Percentiles rank a stretch among this genome's conserved stretches.
These are phyloP conservation scores for Pocillopora meandrina DNA, from an alignment of 92 coral and sea anemone species.

Conservation along the genomic window DNA sequence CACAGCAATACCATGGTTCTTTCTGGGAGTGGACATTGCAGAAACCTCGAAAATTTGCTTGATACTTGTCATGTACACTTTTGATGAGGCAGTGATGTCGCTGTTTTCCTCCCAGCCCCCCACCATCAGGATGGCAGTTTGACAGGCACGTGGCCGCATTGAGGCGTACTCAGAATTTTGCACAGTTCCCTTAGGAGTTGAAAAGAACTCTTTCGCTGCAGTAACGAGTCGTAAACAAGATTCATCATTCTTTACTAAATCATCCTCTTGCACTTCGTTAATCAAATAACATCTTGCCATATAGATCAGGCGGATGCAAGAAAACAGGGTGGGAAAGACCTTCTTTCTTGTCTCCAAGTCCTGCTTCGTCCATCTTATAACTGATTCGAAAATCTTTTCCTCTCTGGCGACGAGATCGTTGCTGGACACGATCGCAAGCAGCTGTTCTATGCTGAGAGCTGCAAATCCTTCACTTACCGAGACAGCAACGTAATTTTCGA, in stretches of 20 bases:
- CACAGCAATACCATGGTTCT: constrained; percentile 70
- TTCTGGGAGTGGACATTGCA: constrained; percentile 72
- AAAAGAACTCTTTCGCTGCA: constrained; percentile 68
- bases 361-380: constrained; percentile 78
- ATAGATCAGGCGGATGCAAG: constrained; percentile 66
- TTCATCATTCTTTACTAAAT: constrained; percentile 63
- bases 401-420: constrained; percentile 93
- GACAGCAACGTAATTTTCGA: constrained; percentile 78
- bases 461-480: constrained; percentile 71
- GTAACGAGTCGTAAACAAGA: constrained; percentile 50
- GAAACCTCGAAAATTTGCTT: constrained; percentile 55
- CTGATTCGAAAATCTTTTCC: constrained; percentile 81
- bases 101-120: constrained; percentile 78
- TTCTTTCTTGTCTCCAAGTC: constrained; percentile 62
- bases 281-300: constrained; percentile 80
- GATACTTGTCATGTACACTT: constrained; percentile 69
- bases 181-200: constrained; percentile 41
- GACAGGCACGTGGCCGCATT: constrained; percentile 72
- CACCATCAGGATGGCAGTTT: constrained; percentile 63
- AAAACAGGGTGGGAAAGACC: constrained; percentile 76
- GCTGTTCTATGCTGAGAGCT: constrained; percentile 65
- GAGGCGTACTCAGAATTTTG: constrained; percentile 18
- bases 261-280: constrained; percentile 69
- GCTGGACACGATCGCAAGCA: constrained; percentile 81
- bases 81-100: constrained; percentile 54